Evolutionary conservation across 2,888 invertebrate species (phyloP).

Genomic region (Sinodicranocentrus sp.): DNA sequence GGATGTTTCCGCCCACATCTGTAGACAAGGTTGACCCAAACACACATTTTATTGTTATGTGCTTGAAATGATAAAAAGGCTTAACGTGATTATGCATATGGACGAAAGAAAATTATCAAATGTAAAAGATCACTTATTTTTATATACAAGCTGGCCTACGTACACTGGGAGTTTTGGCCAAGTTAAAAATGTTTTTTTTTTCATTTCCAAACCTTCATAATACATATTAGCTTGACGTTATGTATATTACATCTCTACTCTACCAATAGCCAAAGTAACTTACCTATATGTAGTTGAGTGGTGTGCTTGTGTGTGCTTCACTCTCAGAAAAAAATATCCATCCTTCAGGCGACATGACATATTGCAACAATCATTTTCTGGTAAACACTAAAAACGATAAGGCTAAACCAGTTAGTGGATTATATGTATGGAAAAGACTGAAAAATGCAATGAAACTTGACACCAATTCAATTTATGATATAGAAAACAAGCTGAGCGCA

Average conservation of each 20-base stretch:
- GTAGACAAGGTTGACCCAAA: slow-evolving; percentile 72
- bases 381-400: slow-evolving; percentile 28
- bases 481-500: neutral
- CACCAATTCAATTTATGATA: slow-evolving; percentile 61
- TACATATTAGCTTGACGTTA: too few species aligned
- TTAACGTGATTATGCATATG: slow-evolving; percentile 36
- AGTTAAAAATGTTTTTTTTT: too few species aligned
- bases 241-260: neutral
- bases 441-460: slow-evolving; percentile 51
- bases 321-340: slow-evolving; percentile 22
- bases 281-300: too few species aligned
- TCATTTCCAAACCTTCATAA: too few species aligned
- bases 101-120: slow-evolving; percentile 3
- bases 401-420: slow-evolving; percentile 34
- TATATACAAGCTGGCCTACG: too few species aligned
- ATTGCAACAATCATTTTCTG: slow-evolving; percentile 46
- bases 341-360: slow-evolving; percentile 61
- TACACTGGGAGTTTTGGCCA: too few species aligned
- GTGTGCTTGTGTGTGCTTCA: too few species aligned
- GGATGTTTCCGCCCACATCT: slow-evolving; percentile 74
- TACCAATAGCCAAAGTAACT: neutral
- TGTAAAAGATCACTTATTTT: neutral
- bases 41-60: slow-evolving; percentile 75
- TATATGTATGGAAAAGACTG: slow-evolving; percentile 4
- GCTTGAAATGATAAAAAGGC: slow-evolving; percentile 69